These are phyloP conservation scores for Fragum sueziense DNA, from an alignment of 2,888 invertebrate species.

Conservation along the genomic window DNA sequence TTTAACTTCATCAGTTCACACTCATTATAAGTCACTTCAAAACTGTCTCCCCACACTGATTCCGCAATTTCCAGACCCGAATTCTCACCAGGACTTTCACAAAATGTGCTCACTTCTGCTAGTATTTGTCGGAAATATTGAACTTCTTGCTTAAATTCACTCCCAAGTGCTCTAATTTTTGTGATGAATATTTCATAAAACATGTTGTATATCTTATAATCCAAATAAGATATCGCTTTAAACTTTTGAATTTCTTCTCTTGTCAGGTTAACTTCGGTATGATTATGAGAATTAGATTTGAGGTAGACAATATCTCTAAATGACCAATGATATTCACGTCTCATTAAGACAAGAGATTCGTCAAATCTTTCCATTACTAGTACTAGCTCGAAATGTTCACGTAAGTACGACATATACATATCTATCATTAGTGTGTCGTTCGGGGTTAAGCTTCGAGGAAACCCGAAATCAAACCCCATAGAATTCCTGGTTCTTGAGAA, in stretches of 20 bases:
- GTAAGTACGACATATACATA: slow-evolving; percentile 10
- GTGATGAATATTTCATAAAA: slow-evolving; percentile 29
- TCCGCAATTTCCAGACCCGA: background rate
- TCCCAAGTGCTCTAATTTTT: slow-evolving; percentile 12
- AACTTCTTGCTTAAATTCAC: slow-evolving; percentile 38
- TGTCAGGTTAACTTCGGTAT: slow-evolving; percentile 9
- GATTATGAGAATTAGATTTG: slow-evolving; percentile 30
- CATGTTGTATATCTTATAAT: slow-evolving; percentile 41
- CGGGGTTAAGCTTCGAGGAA: background rate
- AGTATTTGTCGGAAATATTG: slow-evolving; percentile 24
- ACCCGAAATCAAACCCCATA: slow-evolving; percentile 53
- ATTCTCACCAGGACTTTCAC: background rate
- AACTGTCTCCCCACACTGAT: slow-evolving; percentile 30
- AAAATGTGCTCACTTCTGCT: slow-evolving; percentile 21
- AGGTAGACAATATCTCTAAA: slow-evolving; percentile 42
- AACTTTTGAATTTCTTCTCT: slow-evolving; percentile 17
- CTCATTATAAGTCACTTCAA: slow-evolving; percentile 25
- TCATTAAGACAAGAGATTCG: slow-evolving; percentile 43
- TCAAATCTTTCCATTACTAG: slow-evolving; percentile 46
- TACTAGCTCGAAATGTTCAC: slow-evolving; percentile 30
- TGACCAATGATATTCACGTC: slow-evolving; percentile 35
- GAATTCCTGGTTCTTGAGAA: slow-evolving; percentile 51
- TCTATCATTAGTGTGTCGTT: slow-evolving; percentile 2
- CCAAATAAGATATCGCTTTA: slow-evolving; percentile 36
- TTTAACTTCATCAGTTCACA: slow-evolving; percentile 40